phyloP scores from a whole-genome alignment of 1,140 invertebrate genomes.

The Trichomalopsis sarcophagae region DNA sequence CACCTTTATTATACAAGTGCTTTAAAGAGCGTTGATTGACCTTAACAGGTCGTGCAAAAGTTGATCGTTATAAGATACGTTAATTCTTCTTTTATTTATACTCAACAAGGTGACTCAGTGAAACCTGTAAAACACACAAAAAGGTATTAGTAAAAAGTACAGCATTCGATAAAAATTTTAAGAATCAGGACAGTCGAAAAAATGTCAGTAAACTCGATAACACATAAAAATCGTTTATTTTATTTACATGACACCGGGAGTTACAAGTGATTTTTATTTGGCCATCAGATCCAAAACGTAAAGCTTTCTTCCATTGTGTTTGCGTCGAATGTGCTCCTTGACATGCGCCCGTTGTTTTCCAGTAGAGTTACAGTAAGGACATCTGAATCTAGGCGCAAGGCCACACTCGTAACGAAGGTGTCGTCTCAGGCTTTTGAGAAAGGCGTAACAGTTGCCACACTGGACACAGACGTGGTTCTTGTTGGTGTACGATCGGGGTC shows the following conservation, averaged over 20 bases:
- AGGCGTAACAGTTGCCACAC: conserved; percentile 19
- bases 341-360: conserved; percentile 63
- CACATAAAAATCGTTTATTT: background rate
- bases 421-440: conserved; percentile 49
- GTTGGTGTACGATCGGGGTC: background rate
- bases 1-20: background rate
- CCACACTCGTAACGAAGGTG: conserved; percentile 71
- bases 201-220: background rate
- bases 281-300: background rate
- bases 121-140: background rate
- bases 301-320: conserved; percentile 39
- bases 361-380: conserved; percentile 70
- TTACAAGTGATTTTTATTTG: background rate
- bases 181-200: background rate
- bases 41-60: background rate
- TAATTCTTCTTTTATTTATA: background rate
- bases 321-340: conserved; percentile 52
- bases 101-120: background rate
- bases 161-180: too few relatives aligned
- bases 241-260: background rate
- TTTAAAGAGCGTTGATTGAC: background rate
- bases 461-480: conserved; percentile 23
- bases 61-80: background rate
- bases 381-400: conserved; percentile 75
- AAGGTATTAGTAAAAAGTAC: background rate